Conservation (phyloP, 2,113 vertebrate genomes). For the Bettongia penicillata region DNA sequence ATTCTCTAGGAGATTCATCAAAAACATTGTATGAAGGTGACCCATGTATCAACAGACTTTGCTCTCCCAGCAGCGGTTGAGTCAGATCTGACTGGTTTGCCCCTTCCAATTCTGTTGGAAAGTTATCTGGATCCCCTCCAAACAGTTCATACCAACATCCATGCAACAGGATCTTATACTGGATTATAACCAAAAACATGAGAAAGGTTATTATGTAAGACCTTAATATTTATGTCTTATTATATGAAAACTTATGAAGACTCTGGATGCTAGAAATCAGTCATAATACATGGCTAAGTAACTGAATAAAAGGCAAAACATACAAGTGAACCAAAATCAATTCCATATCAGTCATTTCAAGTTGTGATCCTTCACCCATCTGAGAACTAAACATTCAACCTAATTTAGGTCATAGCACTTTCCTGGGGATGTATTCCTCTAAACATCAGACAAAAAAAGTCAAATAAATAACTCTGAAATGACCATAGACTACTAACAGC, state of each 20-base stretch:
- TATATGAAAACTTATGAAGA: background rate
- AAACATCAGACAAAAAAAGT: background rate
- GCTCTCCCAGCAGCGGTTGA: constrained; percentile 93
- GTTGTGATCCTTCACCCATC: rapidly evolving
- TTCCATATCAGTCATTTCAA: background rate
- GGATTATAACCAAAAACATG: constrained; percentile 16
- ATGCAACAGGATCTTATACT: constrained; percentile 95
- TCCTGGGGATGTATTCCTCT: background rate
- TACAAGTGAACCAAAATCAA: too few species aligned
- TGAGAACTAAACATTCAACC: background rate
- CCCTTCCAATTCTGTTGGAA: constrained; percentile 92
- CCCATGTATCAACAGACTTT: constrained; percentile 88
- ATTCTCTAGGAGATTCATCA: constrained; percentile 83
- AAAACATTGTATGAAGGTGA: constrained; percentile 89
- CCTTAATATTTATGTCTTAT: background rate
- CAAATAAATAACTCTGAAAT: background rate
- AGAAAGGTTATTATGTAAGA: background rate
- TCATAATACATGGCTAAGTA: background rate
- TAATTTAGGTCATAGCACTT: background rate
- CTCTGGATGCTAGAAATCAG: background rate
- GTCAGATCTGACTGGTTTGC: constrained; percentile 85
- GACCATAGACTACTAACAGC: background rate
- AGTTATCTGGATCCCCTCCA: constrained; percentile 90
- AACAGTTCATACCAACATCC: constrained; percentile 97
- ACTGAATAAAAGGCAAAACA: background rate